A percentile compares a stretch with the other conserved stretches of the same genome.
phyloP scores from a whole-genome alignment of 2,113 vertebrate species.

The Capricornis sumatraensis region DNA sequence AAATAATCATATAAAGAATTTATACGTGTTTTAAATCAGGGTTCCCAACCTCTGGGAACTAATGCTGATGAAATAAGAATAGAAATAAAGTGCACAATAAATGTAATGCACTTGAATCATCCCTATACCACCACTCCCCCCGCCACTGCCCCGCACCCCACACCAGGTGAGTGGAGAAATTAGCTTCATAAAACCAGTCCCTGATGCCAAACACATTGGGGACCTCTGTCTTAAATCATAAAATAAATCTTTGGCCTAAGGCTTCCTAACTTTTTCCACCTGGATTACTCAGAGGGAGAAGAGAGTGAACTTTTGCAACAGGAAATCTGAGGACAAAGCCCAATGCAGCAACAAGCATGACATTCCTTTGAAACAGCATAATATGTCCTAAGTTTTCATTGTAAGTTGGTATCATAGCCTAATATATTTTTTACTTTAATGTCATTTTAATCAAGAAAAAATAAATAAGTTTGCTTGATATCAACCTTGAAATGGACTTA shows the following conservation, averaged over 20 bases:
- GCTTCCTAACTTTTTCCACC: background rate
- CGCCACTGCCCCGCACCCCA: accelerated
- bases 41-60: background rate
- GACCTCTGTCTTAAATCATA: background rate
- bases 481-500: background rate
- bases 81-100: background rate
- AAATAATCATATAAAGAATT: background rate
- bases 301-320: too few species aligned
- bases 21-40: background rate
- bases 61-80: background rate
- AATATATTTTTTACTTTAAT: background rate
- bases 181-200: background rate
- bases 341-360: background rate
- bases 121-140: background rate
- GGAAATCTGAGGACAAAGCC: background rate
- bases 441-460: background rate
- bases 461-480: background rate
- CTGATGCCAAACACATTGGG: background rate
- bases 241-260: background rate
- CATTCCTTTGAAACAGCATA: background rate
- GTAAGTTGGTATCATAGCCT: background rate
- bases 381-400: background rate
- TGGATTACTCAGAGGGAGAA: background rate
- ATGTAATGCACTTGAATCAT: background rate
- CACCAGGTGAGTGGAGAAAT: background rate